Base-by-base conservation (phyloP, 2,113 vertebrate genomes). In the Pipa parva region DNA sequence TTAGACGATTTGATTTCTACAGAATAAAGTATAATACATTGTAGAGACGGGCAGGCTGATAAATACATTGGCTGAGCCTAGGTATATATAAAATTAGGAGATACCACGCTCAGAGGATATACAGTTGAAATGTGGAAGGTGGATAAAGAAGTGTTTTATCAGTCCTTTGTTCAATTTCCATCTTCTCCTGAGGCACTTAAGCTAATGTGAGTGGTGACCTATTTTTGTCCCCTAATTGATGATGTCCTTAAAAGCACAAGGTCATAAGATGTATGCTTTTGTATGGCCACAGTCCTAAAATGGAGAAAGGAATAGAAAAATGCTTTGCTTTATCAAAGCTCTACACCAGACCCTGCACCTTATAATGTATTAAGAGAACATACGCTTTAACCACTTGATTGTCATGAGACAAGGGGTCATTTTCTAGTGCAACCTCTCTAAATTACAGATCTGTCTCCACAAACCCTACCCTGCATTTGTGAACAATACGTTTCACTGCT, bases 351-450 rank as follows among this genome's bases (percentile, higher is more conserved):
- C 21, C 29, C 15, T n/a, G 24, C 50, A 64, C 27, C 50, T 42
- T 29, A 18, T 42, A 64, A 29, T 46, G 15, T 27, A 64, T 45
- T 52, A 37, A 26, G 22, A 29, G 27, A 42, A 55, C 22, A 17
- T n/a, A 24, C 7, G 28, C 60, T 63, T 33, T 51, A 63, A 51
- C 17, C 27, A 36, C 45, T 21, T 36, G 26, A 55, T 64, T 45
- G 63, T 55, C 33, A 29, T 22, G 33, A 64, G 50, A 22, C 62
- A 45, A 55, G 29, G 63, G 33, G 28, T 27, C 15, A 33, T 50
- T 10, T 22, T 55, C 55, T 50, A 54, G 33, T 42, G 26, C 42
- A 54, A 64, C 48, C 54, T 63, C 51, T n/a, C 36, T 55, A 55
- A 55, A 54, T 45, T 42, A 45, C 36, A 17, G 50, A 45, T 55